phyloP scores from a whole-genome alignment of 2,888 invertebrate species.

The Euplexia lucipara region DNA sequence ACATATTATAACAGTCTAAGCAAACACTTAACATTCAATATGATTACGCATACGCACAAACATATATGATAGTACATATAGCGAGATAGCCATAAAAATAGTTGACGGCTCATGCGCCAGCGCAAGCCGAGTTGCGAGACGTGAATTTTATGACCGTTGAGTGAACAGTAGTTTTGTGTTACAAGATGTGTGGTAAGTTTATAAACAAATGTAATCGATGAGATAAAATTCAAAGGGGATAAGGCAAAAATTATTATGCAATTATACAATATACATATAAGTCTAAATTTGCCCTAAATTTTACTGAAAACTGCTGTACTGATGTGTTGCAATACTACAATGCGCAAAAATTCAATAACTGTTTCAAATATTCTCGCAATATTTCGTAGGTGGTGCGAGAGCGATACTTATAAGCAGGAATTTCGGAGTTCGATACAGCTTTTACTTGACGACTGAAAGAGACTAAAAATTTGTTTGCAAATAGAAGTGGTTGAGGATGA shows the following conservation, averaged over 20 bases:
- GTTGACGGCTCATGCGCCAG: slow-evolving; percentile 51
- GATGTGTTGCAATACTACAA: neutral
- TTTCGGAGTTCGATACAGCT: neutral
- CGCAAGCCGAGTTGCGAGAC: slow-evolving; percentile 46
- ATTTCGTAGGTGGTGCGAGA: slow-evolving; percentile 10
- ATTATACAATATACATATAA: neutral
- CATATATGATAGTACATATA: slow-evolving; percentile 30
- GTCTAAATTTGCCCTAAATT: neutral
- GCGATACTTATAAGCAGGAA: neutral
- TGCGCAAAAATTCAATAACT: slow-evolving; percentile 1
- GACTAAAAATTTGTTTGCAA: neutral
- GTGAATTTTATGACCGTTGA: slow-evolving; percentile 55
- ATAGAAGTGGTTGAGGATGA: neutral
- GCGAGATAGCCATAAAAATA: slow-evolving; percentile 61
- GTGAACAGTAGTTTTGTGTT: slow-evolving; percentile 48
- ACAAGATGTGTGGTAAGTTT: slow-evolving; percentile 46
- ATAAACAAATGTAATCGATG: slow-evolving; percentile 45
- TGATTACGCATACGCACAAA: slow-evolving; percentile 56
- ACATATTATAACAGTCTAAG: slow-evolving; percentile 54
- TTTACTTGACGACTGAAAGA: neutral
- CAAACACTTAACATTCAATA: slow-evolving; percentile 61
- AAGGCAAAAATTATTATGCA: slow-evolving; percentile 1
- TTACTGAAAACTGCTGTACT: slow-evolving; percentile 17
- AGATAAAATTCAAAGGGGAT: slow-evolving; percentile 29
- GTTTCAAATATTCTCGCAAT: slow-evolving; percentile 15